Evolutionary conservation across 1,140 invertebrate species (phyloP).

Genomic region (Akabosia matsudoensis): DNA sequence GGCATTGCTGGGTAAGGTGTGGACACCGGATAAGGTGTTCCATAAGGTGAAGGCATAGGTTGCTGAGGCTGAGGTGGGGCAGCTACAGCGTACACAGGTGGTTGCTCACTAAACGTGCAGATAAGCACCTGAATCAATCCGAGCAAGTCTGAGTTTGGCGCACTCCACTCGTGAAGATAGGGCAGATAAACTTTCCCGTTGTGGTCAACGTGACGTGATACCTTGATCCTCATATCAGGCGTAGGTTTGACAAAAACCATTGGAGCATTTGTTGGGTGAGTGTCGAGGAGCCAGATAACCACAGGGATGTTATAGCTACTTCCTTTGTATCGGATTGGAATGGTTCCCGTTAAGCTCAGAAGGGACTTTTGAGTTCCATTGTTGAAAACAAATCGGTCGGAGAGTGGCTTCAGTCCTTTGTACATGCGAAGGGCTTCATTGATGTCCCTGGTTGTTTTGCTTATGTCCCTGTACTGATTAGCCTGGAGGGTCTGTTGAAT

Average conservation of each 20-base stretch:
- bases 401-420: constrained; percentile 63
- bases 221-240: constrained; percentile 89
- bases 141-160: constrained; percentile 77
- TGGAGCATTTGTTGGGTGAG: constrained; percentile 94
- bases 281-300: constrained; percentile 93
- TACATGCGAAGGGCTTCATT: constrained; percentile 67
- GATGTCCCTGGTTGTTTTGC: constrained; percentile 71
- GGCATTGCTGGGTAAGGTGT: constrained; percentile 43
- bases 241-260: constrained; percentile 97
- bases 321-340: constrained; percentile 86
- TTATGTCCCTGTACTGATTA: constrained; percentile 68
- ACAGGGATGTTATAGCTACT: constrained; percentile 93
- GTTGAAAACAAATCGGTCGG: constrained; percentile 75
- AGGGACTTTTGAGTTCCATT: constrained; percentile 80
- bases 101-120: constrained; percentile 87
- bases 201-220: constrained; percentile 88
- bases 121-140: constrained; percentile 88
- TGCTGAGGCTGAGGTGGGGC: constrained; percentile 33
- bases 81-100: constrained; percentile 80
- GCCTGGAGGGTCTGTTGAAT: background rate
- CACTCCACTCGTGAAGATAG: constrained; percentile 92
- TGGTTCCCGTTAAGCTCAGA: constrained; percentile 82
- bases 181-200: constrained; percentile 96
- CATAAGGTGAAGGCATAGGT: constrained; percentile 39
- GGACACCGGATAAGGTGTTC: constrained; percentile 61